phyloP scores from a whole-genome alignment of 2,888 invertebrate genomes.

The Ectobius pallidus region DNA sequence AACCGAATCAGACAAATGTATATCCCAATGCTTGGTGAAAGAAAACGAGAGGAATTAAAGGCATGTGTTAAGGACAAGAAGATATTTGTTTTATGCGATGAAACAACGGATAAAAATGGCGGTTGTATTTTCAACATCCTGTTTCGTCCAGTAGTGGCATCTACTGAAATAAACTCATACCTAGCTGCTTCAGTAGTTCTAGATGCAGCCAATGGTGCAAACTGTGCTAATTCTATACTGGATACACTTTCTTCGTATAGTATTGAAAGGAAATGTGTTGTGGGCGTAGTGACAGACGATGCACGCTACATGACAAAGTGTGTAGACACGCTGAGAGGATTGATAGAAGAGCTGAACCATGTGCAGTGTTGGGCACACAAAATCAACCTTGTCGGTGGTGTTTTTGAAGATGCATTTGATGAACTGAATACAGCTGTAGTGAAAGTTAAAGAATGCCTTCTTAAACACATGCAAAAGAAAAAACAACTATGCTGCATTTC shows the following conservation, averaged over 20 bases:
- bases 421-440: background rate
- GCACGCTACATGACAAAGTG: background rate
- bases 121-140: slow-evolving; percentile 1
- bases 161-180: background rate
- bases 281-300: background rate
- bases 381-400: background rate
- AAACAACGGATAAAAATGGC: background rate
- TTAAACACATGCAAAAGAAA: background rate
- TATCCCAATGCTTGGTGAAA: too few relatives aligned
- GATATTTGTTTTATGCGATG: too few relatives aligned
- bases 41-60: background rate
- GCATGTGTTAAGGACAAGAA: background rate
- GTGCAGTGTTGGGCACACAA: background rate
- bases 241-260: background rate
- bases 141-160: background rate
- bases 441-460: background rate
- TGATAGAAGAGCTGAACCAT: background rate
- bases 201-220: too few relatives aligned
- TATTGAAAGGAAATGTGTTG: background rate
- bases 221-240: background rate
- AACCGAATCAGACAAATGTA: background rate
- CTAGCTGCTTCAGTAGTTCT: background rate
- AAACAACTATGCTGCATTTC: background rate
- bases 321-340: background rate
- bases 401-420: background rate